Evolutionary conservation across 2,797 vertebrate species (phyloP), one percentile per base, ranked within the genome.

Genomic region (Trachurus trachurus): DNA sequence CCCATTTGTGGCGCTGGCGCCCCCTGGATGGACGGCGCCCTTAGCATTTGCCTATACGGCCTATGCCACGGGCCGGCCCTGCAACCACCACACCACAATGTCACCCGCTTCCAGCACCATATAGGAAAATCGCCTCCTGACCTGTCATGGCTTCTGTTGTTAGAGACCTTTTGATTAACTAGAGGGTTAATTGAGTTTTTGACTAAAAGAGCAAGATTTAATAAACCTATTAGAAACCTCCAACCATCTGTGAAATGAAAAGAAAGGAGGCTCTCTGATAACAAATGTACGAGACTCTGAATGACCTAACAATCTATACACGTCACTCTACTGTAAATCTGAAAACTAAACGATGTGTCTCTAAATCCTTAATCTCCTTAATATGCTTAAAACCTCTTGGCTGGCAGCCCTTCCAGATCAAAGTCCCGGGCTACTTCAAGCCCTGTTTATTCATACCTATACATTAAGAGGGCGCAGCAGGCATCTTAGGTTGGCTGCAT

Each of bases 361-460:
- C 26, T 39, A 66, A 61, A 53, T 42, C 26, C 58, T 64, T 85
- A 85, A 86, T 83, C 58, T 68, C 22, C 16, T 80, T 70, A 64
- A 65, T 34, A 77, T 47, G 58, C 37, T 44, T 70, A 21, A 50
- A 74, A 71, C 19, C 56, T 72, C 19, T 66, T 81, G 71, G 74
- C 75, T 42, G 57, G 40, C 50, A 53, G 63, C 58, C 42, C 31
- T 53, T 10, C 4, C 29, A 54, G 67, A 85, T 88, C 80, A 88
- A 80, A 87, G 78, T 31, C 44, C 73, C 61, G 7, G 45, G 45
- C 45, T 47, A 34, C 62, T 76, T 34, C 26, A 72, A 78, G 75
- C n/a, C 53, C 34, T 10, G 40, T 63, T 79, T 87, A 85, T 80
- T 71, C 75, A 71, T 65, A 73, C 62, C 73, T 85, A 50, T 84